A percentile compares a stretch with the other conserved stretches of the same genome.
Evolutionary conservation across 2,888 invertebrate species (phyloP).

Genomic region (Tanypteryx hageni): DNA sequence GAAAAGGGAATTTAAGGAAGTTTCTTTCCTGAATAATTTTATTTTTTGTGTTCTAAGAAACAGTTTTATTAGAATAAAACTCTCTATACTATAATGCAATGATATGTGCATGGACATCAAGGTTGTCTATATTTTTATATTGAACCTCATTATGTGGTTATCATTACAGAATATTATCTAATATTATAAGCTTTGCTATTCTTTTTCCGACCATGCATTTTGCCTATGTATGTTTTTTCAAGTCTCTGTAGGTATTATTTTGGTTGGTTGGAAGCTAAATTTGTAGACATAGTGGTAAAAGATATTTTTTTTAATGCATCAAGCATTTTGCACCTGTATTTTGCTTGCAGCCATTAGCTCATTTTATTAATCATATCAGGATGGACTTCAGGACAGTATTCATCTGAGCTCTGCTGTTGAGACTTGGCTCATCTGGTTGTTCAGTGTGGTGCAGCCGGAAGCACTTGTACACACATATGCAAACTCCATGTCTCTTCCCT

Average conservation of each 20-base stretch:
- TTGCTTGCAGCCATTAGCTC: background rate
- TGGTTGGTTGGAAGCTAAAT: background rate
- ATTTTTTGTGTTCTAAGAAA: background rate
- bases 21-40: background rate
- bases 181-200: conserved; percentile 3
- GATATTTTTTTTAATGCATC: background rate
- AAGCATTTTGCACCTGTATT: background rate
- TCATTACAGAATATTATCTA: background rate
- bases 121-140: background rate
- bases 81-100: too few relatives aligned
- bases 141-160: background rate
- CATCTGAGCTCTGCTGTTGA: conserved; percentile 23
- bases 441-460: background rate
- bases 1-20: background rate
- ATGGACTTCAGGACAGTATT: background rate
- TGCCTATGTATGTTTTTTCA: conserved; percentile 40
- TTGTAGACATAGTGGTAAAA: background rate
- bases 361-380: background rate
- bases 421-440: conserved; percentile 45
- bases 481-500: background rate
- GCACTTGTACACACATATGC: background rate
- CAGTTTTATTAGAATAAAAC: too few relatives aligned
- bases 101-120: too few relatives aligned
- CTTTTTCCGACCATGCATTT: conserved; percentile 1
- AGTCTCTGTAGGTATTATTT: background rate